Percentiles rank a stretch among this genome's conserved stretches.
Evolutionary conservation across 2,113 vertebrate genomes (phyloP).

Genomic region (Cyanoderma ruficeps): DNA sequence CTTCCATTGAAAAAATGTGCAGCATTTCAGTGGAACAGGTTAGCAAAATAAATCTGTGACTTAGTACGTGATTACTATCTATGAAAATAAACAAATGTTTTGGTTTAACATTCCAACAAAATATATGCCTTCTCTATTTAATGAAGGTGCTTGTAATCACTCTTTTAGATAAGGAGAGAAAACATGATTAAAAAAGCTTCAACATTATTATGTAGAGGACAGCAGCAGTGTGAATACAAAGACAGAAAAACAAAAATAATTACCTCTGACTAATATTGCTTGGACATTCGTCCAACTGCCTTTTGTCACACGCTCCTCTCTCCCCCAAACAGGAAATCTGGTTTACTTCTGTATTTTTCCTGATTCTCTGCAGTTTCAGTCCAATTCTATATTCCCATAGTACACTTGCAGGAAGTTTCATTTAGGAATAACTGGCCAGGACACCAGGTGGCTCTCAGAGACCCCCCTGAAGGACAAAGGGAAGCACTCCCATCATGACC

Average conservation of each 20-base stretch:
- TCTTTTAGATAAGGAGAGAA: background rate
- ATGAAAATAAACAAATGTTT: background rate
- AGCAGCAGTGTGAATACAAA: background rate
- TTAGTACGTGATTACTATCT: background rate
- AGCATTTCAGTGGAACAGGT: background rate
- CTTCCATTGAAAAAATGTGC: background rate
- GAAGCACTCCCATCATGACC: background rate
- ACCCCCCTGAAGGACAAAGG: background rate
- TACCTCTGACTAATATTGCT: background rate
- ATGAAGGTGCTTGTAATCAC: background rate
- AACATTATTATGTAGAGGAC: background rate
- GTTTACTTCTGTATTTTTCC: background rate
- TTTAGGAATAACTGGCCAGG: background rate
- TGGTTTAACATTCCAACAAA: background rate
- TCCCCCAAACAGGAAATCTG: background rate
- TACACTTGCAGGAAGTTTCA: background rate
- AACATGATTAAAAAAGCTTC: background rate
- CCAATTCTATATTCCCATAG: background rate
- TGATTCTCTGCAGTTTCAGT: background rate
- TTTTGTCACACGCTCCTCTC: background rate
- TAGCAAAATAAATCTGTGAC: background rate
- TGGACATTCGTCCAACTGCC: background rate
- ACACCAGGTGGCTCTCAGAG: background rate
- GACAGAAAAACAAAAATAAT: background rate
- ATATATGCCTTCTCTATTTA: fast-evolving